Base-by-base conservation (phyloP, 2,113 vertebrate species). In the Platycercus adscitus region DNA sequence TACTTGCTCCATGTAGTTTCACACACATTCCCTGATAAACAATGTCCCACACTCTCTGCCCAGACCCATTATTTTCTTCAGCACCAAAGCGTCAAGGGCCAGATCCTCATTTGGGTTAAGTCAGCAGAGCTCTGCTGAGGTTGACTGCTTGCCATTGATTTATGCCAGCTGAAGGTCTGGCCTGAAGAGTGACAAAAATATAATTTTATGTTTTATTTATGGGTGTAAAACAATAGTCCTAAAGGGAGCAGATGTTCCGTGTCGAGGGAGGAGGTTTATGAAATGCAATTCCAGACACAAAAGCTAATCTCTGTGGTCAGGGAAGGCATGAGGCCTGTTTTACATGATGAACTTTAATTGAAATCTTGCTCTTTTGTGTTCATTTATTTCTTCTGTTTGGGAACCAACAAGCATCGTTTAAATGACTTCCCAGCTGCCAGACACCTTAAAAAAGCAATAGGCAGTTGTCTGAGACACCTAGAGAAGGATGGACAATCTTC, bases 121-220 rank as follows among this genome's bases (percentile, higher is more conserved):
- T 91, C 89, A 91, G 94, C 82, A 78, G 81, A 93, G 86, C 93
- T 96, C 90, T 84, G 95, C 91, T 84, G 96, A 95, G 93, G 80
- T 93, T 95, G 85, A 96, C 91, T 97, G 95, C 91, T 69, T 89
- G 75, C 89, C 85, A 88, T 81, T 96, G 93, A 94, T 95, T 94
- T 93, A 96, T 95, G 95, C 95, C 90, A 95, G 91, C 92, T 96
- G 95, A 96, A 96, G 91, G 94, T 96, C 95, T 97, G 93, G 91
- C 95, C 86, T 84, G 96, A 96, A 97, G 97, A 98, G 96, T 97
- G 98, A 98, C 98, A 98, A 97, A 98, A 98, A 97, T 96, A 96
- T 98, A 97, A 98, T 97, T 92, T 97, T 97, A 96, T 98, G 96
- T 98, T 97, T 98, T 98, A 98, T 98, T 98, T 98, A 97, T 97